A percentile compares a stretch with the other conserved stretches of the same genome.
phyloP scores from a whole-genome alignment of 1,140 invertebrate genomes.

The Ganaspis sp. region DNA sequence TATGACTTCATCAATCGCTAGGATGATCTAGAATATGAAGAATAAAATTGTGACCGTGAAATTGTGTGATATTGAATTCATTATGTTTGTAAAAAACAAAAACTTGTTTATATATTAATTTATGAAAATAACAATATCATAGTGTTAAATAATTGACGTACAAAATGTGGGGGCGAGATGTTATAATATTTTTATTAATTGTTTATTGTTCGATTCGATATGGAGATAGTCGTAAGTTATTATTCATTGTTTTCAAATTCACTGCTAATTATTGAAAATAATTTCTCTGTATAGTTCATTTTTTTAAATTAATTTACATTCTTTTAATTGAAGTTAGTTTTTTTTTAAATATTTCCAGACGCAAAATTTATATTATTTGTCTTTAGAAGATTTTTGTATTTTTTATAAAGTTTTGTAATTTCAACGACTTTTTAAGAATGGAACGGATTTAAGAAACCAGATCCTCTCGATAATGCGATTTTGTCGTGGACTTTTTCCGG shows the following conservation, averaged over 20 bases:
- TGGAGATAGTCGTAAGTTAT: background rate
- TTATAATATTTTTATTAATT: background rate
- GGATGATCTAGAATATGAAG: background rate
- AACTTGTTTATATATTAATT: background rate
- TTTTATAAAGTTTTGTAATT: no score
- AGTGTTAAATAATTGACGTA: no score
- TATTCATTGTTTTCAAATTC: no score
- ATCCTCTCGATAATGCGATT: slow-evolving; percentile 20
- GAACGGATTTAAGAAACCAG: slow-evolving; percentile 34
- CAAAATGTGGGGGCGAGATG: background rate
- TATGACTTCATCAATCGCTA: background rate
- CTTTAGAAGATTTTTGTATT: no score
- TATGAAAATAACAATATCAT: no score
- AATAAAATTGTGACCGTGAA: background rate
- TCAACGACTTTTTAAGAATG: background rate
- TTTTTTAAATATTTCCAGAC: no score
- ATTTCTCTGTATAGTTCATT: no score
- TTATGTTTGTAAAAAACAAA: background rate
- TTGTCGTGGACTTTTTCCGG: slow-evolving; percentile 27
- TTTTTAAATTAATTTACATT: no score
- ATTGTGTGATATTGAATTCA: background rate
- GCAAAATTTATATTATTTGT: no score
- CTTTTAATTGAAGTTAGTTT: no score
- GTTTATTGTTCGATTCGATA: background rate
- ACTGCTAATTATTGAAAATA: no score